Conservation (phyloP, 2,797 vertebrate species). For the Merluccius polli region DNA sequence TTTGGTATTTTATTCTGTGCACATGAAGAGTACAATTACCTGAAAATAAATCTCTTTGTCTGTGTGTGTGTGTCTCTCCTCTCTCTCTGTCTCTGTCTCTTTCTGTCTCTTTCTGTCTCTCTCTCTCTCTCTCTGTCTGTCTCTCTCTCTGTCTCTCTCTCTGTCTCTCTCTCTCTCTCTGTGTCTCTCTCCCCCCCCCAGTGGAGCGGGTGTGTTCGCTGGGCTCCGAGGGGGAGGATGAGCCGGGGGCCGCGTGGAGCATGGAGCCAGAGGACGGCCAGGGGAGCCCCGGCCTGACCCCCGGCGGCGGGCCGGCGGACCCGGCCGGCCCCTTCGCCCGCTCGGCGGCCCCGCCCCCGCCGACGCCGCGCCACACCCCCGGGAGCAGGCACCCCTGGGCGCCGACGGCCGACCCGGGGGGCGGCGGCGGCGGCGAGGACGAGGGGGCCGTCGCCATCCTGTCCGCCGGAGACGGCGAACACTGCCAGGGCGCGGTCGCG, state of each 20-base stretch:
- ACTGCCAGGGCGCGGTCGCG: not conserved
- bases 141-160: not conserved
- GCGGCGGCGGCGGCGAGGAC: constrained; percentile 45
- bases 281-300: constrained; percentile 70
- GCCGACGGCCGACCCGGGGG: constrained; percentile 52
- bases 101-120: not conserved
- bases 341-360: constrained; percentile 16
- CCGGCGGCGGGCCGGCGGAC: constrained; percentile 71
- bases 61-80: not conserved
- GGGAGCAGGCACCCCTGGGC: constrained; percentile 58
- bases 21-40: too few species aligned
- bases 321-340: constrained; percentile 60
- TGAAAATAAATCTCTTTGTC: too few species aligned
- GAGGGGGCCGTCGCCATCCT: constrained; percentile 23
- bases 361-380: constrained; percentile 27
- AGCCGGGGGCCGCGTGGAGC: constrained; percentile 69
- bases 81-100: not conserved
- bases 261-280: constrained; percentile 70
- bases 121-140: not conserved
- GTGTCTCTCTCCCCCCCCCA: constrained; percentile 24
- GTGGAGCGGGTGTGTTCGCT: constrained; percentile 67
- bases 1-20: too few species aligned
- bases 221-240: constrained; percentile 79
- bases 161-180: not conserved
- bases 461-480: constrained; percentile 37